A percentile compares a stretch with the other conserved stretches of the same genome.
phyloP scores from a whole-genome alignment of 2,113 vertebrate genomes.

The Mola mola region DNA sequence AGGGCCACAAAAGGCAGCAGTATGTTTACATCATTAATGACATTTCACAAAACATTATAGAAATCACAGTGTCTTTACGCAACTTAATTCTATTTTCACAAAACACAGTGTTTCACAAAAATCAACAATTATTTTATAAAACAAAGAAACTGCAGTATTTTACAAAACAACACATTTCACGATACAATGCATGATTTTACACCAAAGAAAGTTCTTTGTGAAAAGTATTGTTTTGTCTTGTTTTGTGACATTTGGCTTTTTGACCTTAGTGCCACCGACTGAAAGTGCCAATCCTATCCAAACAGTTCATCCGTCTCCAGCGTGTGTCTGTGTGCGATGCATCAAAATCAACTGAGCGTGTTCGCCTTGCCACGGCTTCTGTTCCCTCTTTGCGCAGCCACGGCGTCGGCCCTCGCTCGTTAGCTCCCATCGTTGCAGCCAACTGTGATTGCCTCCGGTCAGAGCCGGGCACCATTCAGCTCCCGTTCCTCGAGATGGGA shows the following conservation, averaged over 20 bases:
- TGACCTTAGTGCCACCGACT: no score
- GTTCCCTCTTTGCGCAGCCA: slow-evolving; percentile 48
- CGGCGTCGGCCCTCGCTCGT: slow-evolving; percentile 59
- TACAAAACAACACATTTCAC: no score
- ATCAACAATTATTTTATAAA: no score
- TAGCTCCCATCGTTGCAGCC: slow-evolving; percentile 62
- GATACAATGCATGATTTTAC: no score
- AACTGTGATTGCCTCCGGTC: slow-evolving; percentile 64
- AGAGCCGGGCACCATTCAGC: slow-evolving; percentile 43
- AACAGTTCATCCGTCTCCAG: slow-evolving; percentile 42
- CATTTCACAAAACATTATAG: no score
- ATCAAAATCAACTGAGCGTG: slow-evolving; percentile 62
- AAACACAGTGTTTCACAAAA: no score
- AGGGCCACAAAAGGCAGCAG: no score
- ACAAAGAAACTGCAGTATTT: no score
- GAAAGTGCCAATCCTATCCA: slow-evolving; percentile 44
- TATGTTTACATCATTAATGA: no score
- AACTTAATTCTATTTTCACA: no score
- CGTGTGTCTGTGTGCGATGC: slow-evolving; percentile 25
- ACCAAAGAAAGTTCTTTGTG: no score
- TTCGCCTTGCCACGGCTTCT: slow-evolving; percentile 47
- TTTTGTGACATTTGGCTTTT: slow-evolving; percentile 7
- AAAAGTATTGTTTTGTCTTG: not conserved
- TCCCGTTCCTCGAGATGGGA: slow-evolving; percentile 39
- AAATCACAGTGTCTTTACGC: no score